Evolutionary conservation across 2,113 vertebrate genomes (phyloP), one percentile per base, ranked within the genome.

Genomic region (Mola mola): DNA sequence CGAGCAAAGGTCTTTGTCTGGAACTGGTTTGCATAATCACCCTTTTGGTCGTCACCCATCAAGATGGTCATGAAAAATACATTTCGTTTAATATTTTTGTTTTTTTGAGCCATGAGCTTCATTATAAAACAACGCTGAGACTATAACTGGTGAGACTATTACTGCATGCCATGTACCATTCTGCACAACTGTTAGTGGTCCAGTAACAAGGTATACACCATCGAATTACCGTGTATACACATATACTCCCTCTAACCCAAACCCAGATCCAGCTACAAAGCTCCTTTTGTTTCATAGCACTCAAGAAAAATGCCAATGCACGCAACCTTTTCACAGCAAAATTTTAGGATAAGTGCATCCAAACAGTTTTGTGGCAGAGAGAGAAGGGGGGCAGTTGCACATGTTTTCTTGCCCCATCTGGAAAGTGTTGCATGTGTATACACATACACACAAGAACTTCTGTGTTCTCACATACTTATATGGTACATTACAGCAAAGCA

Each of bases 241-340:
- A 79, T 65, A 80, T 48, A 65, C 67, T 52, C 67, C 22, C n/a
- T 41, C 63, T 55, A 65, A 81, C 73, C 66, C 58, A 62, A 83
- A 84, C 66, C 60, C 58, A 57, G 67, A 81, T 66, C 50, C 58
- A 67, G 55, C 77, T 65, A 91, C 89, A 90, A 91, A 89, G 89
- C 70, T 72, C 49, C 84, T 86, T 91, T 90, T 92, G 88, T 92
- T 91, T 62, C 68, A 42, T 64, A 76, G 25, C 75, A 87, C 77
- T 83, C 66, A 66, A 63, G 73, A 90, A 86, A 46, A 87, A 78
- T 81, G 50, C 63, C 59, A 79, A 76, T 38, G 68, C 82, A 89
- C 55, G 79, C 85, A 83, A 90, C 60, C 53, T 48, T 58, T 75
- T 73, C 66, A 63, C 61, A 72, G 73, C 49, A 57, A 72, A 88